Evolutionary conservation across 2,888 invertebrate genomes (phyloP).

Genomic region (Cryptus armator): DNA sequence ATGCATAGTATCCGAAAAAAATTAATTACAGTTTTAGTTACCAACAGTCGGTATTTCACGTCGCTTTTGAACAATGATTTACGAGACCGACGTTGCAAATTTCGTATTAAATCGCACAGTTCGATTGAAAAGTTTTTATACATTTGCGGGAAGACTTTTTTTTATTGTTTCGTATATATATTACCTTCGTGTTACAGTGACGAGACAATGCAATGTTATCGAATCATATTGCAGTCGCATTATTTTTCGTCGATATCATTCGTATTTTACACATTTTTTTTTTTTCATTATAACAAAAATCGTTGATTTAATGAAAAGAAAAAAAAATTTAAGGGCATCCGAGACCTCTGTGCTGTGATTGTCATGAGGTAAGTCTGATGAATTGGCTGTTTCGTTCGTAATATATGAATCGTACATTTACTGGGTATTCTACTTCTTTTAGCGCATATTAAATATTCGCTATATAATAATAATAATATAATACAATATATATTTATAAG

Average conservation of each 20-base stretch:
- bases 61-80: not conserved
- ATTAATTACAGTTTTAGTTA: not conserved
- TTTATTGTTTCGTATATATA: not conserved
- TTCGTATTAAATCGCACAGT: not conserved
- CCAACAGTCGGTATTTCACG: not conserved
- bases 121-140: not conserved
- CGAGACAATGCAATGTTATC: not conserved
- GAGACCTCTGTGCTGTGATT: conserved; percentile 34
- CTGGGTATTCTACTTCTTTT: conserved; percentile 1
- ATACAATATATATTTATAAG: conserved; percentile 9
- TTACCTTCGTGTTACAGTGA: not conserved
- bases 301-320: not conserved
- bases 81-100: not conserved
- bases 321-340: not conserved
- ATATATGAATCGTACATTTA: not conserved
- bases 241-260: not conserved
- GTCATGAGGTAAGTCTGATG: conserved; percentile 46
- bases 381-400: conserved; percentile 11
- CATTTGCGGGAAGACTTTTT: not conserved
- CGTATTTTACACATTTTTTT: not conserved
- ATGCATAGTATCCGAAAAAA: too few relatives aligned
- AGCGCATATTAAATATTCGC: conserved; percentile 19
- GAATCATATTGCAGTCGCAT: not conserved
- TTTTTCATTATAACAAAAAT: not conserved
- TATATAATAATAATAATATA: conserved; percentile 20